These are phyloP conservation scores for Myrmophylax atrothorax DNA, from an alignment of 2,113 vertebrate species.

Conservation along the genomic window DNA sequence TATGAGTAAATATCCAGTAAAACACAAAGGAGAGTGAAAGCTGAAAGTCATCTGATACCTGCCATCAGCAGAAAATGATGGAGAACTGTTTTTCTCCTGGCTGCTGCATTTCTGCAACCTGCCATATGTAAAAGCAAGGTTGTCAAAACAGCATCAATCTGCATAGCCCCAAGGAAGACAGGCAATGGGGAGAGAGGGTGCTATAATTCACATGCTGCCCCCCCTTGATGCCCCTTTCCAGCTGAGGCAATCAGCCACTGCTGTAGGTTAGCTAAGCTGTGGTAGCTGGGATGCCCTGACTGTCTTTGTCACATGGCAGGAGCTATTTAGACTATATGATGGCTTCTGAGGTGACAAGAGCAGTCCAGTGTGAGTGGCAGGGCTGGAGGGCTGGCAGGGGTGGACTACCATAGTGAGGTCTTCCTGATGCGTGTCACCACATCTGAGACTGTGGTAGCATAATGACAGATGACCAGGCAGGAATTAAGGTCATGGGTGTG, in stretches of 20 bases:
- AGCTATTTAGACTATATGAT: neutral
- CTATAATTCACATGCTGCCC: neutral
- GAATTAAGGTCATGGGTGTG: neutral
- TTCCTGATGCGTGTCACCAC: neutral
- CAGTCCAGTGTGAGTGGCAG: neutral
- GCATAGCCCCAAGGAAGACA: neutral
- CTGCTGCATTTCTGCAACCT: neutral
- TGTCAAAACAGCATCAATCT: neutral
- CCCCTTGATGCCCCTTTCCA: neutral
- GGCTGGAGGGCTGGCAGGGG: neutral
- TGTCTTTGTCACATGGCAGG: accelerated
- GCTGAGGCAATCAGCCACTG: neutral
- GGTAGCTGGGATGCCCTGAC: neutral
- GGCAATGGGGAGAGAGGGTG: neutral
- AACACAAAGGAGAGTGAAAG: neutral
- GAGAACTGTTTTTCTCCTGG: neutral
- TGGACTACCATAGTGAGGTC: neutral
- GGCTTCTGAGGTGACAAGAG: neutral
- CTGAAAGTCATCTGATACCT: neutral
- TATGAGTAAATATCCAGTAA: neutral
- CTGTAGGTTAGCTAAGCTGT: neutral
- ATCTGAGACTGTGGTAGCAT: neutral
- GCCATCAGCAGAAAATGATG: neutral
- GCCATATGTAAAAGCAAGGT: neutral
- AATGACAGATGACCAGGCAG: neutral